Evolutionary conservation across 2,797 vertebrate genomes (phyloP).

Genomic region (Lepilemur ruficaudatus): DNA sequence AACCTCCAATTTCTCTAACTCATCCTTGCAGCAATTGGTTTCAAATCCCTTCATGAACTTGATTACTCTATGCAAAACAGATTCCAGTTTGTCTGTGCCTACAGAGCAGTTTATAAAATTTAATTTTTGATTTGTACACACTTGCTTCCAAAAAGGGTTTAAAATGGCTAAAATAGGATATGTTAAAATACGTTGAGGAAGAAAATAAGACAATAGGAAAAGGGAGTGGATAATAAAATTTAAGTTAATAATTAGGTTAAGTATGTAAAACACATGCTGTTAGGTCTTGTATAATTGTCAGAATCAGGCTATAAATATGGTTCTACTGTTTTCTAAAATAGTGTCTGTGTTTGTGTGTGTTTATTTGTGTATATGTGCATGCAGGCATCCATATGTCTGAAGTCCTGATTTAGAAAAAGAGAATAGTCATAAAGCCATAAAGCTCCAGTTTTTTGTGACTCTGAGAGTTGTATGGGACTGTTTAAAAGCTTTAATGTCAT

Average conservation of each 20-base stretch:
- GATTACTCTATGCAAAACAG: not conserved
- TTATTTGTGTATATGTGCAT: not conserved
- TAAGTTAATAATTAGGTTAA: not conserved
- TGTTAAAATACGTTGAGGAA: not conserved
- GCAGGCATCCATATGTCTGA: not conserved
- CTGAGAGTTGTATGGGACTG: not conserved
- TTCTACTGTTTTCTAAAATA: not conserved
- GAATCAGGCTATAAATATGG: not conserved
- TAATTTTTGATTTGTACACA: not conserved
- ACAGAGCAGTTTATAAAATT: not conserved
- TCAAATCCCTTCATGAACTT: not conserved
- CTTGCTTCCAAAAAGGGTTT: not conserved
- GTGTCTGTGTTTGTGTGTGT: not conserved
- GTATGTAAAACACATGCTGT: not conserved
- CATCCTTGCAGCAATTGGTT: not conserved
- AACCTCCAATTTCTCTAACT: not conserved
- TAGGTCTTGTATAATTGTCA: not conserved
- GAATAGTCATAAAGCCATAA: not conserved
- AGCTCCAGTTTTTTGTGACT: not conserved
- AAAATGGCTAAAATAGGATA: not conserved
- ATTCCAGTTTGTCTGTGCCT: not conserved
- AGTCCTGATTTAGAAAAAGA: not conserved
- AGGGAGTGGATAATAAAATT: not conserved
- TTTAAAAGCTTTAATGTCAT: conserved; percentile 11
- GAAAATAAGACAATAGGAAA: not conserved